These are phyloP conservation scores for Lithodes maja DNA, from an alignment of 2,888 invertebrate genomes.

Conservation along the genomic window DNA sequence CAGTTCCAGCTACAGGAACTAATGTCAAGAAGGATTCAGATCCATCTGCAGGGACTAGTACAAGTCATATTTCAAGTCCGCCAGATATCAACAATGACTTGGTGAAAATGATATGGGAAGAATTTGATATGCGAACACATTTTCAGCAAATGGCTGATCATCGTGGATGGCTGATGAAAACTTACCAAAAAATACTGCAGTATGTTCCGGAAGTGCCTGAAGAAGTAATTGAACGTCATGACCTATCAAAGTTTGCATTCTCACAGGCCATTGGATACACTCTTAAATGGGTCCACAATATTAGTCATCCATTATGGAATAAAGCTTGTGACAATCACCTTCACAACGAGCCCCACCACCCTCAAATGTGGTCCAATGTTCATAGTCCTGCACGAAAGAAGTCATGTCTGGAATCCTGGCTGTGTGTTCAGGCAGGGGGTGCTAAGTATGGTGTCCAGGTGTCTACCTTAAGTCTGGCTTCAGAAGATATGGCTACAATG, in stretches of 20 bases:
- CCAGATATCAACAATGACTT: slow-evolving; percentile 1
- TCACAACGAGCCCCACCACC: slow-evolving; percentile 40
- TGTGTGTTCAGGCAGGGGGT: slow-evolving; percentile 24
- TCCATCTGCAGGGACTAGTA: background rate
- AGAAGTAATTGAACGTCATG: slow-evolving; percentile 37
- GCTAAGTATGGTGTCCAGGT: slow-evolving; percentile 24
- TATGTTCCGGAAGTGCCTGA: slow-evolving; percentile 14
- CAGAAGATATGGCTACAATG: slow-evolving; percentile 33
- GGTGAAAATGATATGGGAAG: slow-evolving; percentile 38
- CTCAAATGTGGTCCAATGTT: slow-evolving; percentile 29
- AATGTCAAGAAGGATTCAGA: background rate
- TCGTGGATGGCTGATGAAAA: slow-evolving; percentile 32
- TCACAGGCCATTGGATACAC: slow-evolving; percentile 55
- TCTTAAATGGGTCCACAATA: slow-evolving; percentile 42
- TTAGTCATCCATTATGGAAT: slow-evolving; percentile 26
- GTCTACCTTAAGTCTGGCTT: slow-evolving; percentile 5
- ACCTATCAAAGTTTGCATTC: slow-evolving; percentile 47
- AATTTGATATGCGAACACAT: slow-evolving; percentile 44
- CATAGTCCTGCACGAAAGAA: background rate
- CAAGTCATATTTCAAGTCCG: background rate
- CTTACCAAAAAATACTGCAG: slow-evolving; percentile 10
- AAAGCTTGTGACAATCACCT: slow-evolving; percentile 44
- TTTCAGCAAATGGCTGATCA: slow-evolving; percentile 39
- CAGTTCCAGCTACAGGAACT: too few species aligned
- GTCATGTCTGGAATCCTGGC: slow-evolving; percentile 26